Conservation (phyloP, 1,140 invertebrate genomes). For the Neocloeon triangulifer region DNA sequence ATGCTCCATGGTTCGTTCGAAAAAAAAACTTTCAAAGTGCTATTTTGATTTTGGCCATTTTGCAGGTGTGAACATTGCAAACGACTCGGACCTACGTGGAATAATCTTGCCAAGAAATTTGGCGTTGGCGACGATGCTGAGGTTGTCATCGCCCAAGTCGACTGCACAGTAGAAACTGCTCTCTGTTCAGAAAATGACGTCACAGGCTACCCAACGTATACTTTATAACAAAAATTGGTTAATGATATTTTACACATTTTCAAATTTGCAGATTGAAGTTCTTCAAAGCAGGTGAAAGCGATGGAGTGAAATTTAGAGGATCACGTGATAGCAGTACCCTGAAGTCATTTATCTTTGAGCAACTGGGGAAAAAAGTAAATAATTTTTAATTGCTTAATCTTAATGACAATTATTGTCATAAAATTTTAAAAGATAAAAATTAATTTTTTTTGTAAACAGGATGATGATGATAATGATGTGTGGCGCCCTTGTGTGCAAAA, state of each 20-base stretch:
- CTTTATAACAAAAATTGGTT: too few relatives aligned
- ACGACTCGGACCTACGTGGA: conserved; percentile 41
- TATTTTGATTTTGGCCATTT: conserved; percentile 2
- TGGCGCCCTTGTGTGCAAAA: too few relatives aligned
- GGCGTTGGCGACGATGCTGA: conserved; percentile 32
- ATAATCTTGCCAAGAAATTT: conserved; percentile 41
- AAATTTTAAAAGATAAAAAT: too few relatives aligned
- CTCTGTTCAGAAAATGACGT: conserved; percentile 49
- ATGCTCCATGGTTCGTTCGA: conserved; percentile 60
- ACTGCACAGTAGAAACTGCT: conserved; percentile 45
- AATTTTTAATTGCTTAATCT: too few relatives aligned
- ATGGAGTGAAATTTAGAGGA: conserved; percentile 41
- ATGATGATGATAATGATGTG: too few relatives aligned
- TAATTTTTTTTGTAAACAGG: too few relatives aligned
- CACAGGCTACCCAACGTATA: conserved; percentile 42
- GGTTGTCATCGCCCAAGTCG: conserved; percentile 46
- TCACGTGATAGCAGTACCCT: conserved; percentile 43
- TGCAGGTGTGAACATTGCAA: conserved; percentile 49
- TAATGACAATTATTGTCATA: too few relatives aligned
- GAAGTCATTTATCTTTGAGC: conserved; percentile 47
- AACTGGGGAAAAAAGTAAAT: too few relatives aligned
- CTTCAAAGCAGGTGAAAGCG: conserved; percentile 33
- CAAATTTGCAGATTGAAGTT: conserved; percentile 35
- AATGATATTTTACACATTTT: conserved; percentile 5
- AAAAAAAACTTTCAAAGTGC: conserved; percentile 14